Conservation (phyloP, 2,113 vertebrate genomes). For the Entomyzon cyanotis region DNA sequence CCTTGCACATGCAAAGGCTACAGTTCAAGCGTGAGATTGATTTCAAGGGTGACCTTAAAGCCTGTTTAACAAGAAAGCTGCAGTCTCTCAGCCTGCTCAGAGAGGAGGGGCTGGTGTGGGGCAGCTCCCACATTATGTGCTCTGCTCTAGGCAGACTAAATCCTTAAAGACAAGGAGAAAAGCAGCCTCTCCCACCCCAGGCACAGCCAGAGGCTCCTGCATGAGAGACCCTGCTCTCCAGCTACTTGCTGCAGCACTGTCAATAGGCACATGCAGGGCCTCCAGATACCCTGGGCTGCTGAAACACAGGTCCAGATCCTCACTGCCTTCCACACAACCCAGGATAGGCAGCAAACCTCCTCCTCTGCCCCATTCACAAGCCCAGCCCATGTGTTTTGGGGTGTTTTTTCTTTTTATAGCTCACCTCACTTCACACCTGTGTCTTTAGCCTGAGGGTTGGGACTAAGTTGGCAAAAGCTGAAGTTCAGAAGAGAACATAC, state of each 20-base stretch:
- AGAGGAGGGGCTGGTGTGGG: background rate
- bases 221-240: background rate
- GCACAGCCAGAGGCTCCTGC: background rate
- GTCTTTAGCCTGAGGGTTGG: background rate
- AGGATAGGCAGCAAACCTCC: background rate
- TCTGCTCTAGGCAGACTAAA: background rate
- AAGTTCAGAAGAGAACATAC: background rate
- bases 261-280: background rate
- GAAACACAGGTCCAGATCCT: background rate
- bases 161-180: background rate
- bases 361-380: background rate
- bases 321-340: background rate
- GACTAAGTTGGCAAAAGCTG: background rate
- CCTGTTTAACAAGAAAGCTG: background rate
- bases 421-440: slow-evolving; percentile 35
- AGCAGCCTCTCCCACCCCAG: background rate
- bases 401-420: background rate
- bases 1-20: background rate
- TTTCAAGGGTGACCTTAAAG: background rate
- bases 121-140: background rate
- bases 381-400: background rate
- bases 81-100: background rate
- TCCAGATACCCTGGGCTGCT: background rate
- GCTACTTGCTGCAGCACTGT: background rate
- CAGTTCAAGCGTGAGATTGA: background rate